Evolutionary conservation across 2,888 invertebrate genomes (phyloP).

Genomic region (Macroteleia sp.): DNA sequence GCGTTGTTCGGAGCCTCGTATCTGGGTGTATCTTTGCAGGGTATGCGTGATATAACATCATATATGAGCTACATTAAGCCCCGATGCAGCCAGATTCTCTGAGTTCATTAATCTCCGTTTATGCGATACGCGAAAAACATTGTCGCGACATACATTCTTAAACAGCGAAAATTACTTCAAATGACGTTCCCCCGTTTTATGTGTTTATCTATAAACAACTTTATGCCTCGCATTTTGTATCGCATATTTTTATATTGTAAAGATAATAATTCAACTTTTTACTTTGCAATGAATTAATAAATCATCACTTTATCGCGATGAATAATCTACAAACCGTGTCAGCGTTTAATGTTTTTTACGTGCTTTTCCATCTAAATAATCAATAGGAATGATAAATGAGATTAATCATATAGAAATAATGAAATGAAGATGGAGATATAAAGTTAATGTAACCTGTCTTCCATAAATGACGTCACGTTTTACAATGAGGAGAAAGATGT

Average conservation of each 20-base stretch:
- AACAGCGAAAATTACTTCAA: slow-evolving; percentile 24
- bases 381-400: slow-evolving; percentile 1
- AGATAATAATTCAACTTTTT: slow-evolving; percentile 13
- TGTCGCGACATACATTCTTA: slow-evolving; percentile 33
- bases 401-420: not conserved
- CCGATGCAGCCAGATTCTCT: slow-evolving; percentile 37
- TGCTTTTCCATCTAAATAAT: not conserved
- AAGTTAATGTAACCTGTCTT: too few species aligned
- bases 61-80: slow-evolving; percentile 36
- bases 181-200: slow-evolving; percentile 2
- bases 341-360: not conserved
- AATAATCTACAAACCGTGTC: not conserved
- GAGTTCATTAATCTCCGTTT: slow-evolving; percentile 51
- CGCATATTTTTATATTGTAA: not conserved
- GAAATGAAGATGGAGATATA: not conserved
- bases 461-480: too few species aligned
- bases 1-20: slow-evolving; percentile 19
- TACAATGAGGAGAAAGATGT: too few species aligned
- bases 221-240: slow-evolving; percentile 8
- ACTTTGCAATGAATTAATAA: slow-evolving; percentile 9
- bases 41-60: slow-evolving; percentile 39
- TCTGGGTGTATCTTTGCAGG: slow-evolving; percentile 27
- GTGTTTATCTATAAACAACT: slow-evolving; percentile 29
- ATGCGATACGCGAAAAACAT: slow-evolving; percentile 37
- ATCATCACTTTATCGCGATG: slow-evolving; percentile 7